Base-by-base conservation (phyloP, 1,140 invertebrate species). In the Conus betulinus region DNA sequence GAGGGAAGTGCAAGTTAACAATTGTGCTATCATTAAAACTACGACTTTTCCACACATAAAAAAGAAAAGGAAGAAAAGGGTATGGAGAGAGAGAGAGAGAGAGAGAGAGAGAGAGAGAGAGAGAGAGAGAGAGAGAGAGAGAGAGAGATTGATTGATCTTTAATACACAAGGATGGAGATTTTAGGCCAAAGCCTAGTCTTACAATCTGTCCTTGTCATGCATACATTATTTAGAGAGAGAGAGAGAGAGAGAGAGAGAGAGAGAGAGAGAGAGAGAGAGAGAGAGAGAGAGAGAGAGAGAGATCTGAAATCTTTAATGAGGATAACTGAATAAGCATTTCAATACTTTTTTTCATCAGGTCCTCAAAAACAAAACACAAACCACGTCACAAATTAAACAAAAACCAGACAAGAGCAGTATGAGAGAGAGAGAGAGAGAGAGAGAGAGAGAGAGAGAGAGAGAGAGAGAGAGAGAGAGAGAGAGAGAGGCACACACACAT, bases 181-280 rank as follows among this genome's bases (percentile, higher is more conserved):
- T n/a, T n/a, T n/a, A n/a, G n/a, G n/a, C n/a, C n/a, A n/a, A n/a
- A n/a, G n/a, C n/a, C n/a, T n/a, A n/a, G n/a, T n/a, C n/a, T n/a
- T n/a, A n/a, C n/a, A n/a, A n/a, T n/a, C n/a, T n/a, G n/a, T n/a
- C n/a, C n/a, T n/a, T n/a, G n/a, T n/a, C n/a, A n/a, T n/a, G n/a
- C n/a, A n/a, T n/a, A n/a, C n/a, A n/a, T n/a, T n/a, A n/a, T n/a
- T n/a, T n/a, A n/a, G 39, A 74, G 71, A 74, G 71, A 74, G 71
- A 74, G 71, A 74, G 71, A 74, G 6, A 74, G 71, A 74, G 71
- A 74, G 71, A 74, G 71, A 74, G 71, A 74, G 71, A 74, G 71
- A 74, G 71, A 74, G 71, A 74, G 71, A 74, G 71, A 74, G 71
- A 74, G 71, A 74, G 71, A 74, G 71, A 74, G 71, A 74, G 71